Conservation (phyloP, 2,113 vertebrate genomes). For the Terrapene triunguis region DNA sequence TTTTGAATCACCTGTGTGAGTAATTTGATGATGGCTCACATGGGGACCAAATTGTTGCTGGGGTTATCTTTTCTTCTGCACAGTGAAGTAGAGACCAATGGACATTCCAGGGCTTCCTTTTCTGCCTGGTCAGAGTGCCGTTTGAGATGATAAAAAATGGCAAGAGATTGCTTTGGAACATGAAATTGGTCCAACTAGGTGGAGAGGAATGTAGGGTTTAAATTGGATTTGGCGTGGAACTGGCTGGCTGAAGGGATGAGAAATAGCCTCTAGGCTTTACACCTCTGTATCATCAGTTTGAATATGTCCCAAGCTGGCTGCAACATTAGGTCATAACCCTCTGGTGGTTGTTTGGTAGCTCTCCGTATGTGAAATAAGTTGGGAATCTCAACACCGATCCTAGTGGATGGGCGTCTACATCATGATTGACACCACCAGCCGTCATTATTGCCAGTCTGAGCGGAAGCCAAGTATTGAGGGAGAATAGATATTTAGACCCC, state of each 20-base stretch:
- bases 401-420: neutral
- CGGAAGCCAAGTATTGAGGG: neutral
- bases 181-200: neutral
- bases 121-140: neutral
- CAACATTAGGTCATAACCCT: no score
- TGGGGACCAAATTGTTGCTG: neutral
- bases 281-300: neutral
- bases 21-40: neutral
- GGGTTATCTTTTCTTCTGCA: neutral
- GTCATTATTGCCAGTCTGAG: neutral
- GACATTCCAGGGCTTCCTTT: neutral
- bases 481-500: neutral
- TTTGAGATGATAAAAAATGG: neutral
- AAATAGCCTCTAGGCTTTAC: neutral
- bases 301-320: neutral
- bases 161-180: neutral
- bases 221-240: neutral
- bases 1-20: neutral
- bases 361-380: neutral
- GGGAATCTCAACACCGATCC: neutral
- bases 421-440: neutral
- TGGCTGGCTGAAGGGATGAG: neutral
- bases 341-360: neutral
- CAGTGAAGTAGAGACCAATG: neutral
- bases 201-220: neutral